Conservation (phyloP, 2,113 vertebrate genomes). For the Diadophis punctatus region DNA sequence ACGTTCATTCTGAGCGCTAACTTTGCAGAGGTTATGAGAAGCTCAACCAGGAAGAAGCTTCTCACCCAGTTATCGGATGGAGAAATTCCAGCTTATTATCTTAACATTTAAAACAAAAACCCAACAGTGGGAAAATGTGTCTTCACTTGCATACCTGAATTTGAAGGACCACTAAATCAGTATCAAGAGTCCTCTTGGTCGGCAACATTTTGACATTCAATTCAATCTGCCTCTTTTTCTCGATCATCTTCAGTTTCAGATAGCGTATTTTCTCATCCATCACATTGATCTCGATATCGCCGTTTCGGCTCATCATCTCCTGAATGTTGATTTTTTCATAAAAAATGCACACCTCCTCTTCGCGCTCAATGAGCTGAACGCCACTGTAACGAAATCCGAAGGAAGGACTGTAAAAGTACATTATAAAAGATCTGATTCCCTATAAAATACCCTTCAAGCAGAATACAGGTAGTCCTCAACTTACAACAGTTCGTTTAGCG, state of each 20-base stretch:
- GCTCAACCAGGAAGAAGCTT: background rate
- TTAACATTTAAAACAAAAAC: background rate
- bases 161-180: constrained; percentile 71
- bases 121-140: background rate
- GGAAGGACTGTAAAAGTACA: background rate
- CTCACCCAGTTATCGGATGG: background rate
- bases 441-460: background rate
- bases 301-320: constrained; percentile 71
- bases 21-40: background rate
- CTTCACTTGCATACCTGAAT: constrained; percentile 73
- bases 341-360: constrained; percentile 82
- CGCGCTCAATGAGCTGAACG: constrained; percentile 81
- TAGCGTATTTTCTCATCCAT: constrained; percentile 80
- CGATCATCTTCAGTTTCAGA: constrained; percentile 72
- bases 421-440: rapidly evolving
- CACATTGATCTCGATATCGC: constrained; percentile 69
- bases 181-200: constrained; percentile 69
- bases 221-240: constrained; percentile 76
- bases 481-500: no score
- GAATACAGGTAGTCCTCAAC: no score
- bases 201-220: constrained; percentile 66
- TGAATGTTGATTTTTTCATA: constrained; percentile 80
- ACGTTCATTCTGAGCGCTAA: background rate
- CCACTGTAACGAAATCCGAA: constrained; percentile 66
- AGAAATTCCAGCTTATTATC: background rate